phyloP scores from a whole-genome alignment of 2,888 invertebrate species.

The Meta bourneti region DNA sequence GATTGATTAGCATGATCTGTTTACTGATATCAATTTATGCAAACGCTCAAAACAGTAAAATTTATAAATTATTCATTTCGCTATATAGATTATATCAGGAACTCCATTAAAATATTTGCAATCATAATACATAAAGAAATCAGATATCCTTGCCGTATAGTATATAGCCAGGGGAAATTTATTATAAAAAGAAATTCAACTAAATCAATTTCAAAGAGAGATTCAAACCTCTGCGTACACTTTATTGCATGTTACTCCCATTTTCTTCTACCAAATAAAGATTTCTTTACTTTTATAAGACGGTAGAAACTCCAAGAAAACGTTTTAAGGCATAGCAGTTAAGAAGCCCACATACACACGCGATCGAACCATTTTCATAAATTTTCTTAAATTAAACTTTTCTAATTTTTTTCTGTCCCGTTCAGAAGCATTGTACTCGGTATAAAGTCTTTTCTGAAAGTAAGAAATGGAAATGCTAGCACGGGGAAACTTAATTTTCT shows the following conservation, averaged over 20 bases:
- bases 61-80: too few species aligned
- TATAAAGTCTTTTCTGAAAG: background rate
- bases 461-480: background rate
- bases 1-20: too few species aligned
- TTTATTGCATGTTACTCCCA: background rate
- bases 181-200: background rate
- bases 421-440: background rate
- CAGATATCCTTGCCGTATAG: too few species aligned
- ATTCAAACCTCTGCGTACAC: too few species aligned
- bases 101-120: too few species aligned
- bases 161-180: too few species aligned
- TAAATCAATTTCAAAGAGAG: background rate
- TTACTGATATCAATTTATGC: too few species aligned
- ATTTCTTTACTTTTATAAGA: background rate
- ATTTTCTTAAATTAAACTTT: constrained; percentile 41
- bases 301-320: background rate
- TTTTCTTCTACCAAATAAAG: constrained; percentile 6
- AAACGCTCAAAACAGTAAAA: too few species aligned
- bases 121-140: too few species aligned
- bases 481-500: constrained; percentile 1
- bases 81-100: too few species aligned
- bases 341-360: constrained; percentile 28
- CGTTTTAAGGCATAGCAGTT: background rate
- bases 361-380: constrained; percentile 44
- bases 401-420: background rate